Evolutionary conservation across 1,140 invertebrate species (phyloP).

Genomic region (Hypothenemus hampei): DNA sequence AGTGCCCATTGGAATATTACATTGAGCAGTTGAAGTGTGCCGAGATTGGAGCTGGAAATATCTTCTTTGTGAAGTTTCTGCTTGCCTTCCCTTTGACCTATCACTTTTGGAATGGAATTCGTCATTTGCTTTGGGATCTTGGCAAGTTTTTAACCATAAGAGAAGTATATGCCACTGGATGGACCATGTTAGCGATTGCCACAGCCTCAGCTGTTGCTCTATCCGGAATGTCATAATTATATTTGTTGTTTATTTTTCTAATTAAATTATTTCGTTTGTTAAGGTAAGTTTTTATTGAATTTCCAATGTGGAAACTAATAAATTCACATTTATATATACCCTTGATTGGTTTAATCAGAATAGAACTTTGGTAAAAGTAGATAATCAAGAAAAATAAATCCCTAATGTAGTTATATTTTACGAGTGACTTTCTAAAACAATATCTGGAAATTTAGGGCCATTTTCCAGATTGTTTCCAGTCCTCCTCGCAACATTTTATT

Average conservation of each 20-base stretch:
- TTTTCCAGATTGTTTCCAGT: no score
- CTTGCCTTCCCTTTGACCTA: constrained; percentile 35
- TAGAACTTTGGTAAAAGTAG: no score
- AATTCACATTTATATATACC: no score
- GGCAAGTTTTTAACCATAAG: constrained; percentile 30
- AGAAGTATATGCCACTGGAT: constrained; percentile 35
- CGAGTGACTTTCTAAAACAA: no score
- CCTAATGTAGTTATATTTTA: no score
- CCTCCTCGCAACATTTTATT: no score
- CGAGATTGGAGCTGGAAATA: constrained; percentile 20
- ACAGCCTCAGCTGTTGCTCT: constrained; percentile 25
- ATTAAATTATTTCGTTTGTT: neutral
- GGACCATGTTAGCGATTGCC: constrained; percentile 28
- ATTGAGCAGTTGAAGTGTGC: constrained; percentile 30
- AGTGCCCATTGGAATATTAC: constrained; percentile 28
- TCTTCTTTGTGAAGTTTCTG: constrained; percentile 24
- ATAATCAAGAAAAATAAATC: no score
- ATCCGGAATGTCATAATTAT: constrained; percentile 21
- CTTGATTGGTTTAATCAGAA: no score
- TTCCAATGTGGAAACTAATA: no score
- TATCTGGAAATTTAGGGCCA: no score
- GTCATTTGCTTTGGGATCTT: constrained; percentile 29
- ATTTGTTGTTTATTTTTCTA: neutral
- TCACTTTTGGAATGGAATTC: constrained; percentile 37
- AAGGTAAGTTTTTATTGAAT: neutral